A percentile compares a stretch with the other conserved stretches of the same genome.
Evolutionary conservation across 2,888 invertebrate genomes (phyloP).

Genomic region (Macrophya annulata): DNA sequence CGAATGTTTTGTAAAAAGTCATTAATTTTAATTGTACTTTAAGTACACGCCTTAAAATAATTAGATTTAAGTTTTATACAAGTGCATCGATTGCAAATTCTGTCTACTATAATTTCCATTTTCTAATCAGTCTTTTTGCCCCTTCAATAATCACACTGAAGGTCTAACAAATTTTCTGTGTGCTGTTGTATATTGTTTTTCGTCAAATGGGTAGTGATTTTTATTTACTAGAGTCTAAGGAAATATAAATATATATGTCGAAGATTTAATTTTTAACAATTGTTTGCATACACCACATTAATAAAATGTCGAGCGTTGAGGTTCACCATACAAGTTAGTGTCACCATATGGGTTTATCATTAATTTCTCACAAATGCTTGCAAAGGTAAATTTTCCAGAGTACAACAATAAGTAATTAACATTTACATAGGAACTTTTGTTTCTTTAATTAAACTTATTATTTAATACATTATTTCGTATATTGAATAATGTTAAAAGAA

Average conservation of each 20-base stretch:
- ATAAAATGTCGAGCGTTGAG: too few species aligned
- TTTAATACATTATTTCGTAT: neutral
- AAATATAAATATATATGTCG: neutral
- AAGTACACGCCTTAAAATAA: neutral
- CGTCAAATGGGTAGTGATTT: neutral
- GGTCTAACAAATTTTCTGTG: neutral
- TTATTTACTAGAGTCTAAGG: neutral
- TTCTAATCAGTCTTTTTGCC: neutral
- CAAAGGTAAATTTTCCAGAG: too few species aligned
- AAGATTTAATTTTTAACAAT: neutral
- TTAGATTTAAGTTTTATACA: neutral
- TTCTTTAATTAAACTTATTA: neutral
- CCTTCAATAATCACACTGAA: too few species aligned
- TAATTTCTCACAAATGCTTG: too few species aligned
- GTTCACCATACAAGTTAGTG: too few species aligned
- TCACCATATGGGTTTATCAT: too few species aligned
- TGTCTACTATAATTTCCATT: neutral
- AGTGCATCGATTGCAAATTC: neutral
- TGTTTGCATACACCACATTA: too few species aligned
- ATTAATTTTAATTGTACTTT: conserved; percentile 25
- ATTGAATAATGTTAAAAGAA: neutral
- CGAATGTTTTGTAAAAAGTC: neutral
- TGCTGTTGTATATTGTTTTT: neutral
- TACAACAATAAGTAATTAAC: neutral
- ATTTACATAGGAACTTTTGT: neutral